Conservation (phyloP, 1,140 invertebrate genomes). For the Thaumetopoea pityocampa region DNA sequence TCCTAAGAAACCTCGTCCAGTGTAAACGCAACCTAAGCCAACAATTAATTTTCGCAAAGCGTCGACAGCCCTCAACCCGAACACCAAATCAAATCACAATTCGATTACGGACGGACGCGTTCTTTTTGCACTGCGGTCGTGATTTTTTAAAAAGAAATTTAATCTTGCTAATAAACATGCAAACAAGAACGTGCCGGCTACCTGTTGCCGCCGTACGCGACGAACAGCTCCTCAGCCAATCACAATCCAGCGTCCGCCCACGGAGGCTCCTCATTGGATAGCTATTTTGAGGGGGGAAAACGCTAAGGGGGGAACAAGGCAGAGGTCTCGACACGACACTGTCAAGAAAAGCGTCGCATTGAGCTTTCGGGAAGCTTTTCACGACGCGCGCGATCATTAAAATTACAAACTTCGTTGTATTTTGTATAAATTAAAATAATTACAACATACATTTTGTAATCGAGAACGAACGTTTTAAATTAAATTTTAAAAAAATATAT, state of each 20-base stretch:
- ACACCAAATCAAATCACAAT: constrained; percentile 44
- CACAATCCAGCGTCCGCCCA: constrained; percentile 56
- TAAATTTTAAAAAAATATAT: background rate
- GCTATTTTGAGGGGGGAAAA: constrained; percentile 31
- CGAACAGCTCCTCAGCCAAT: constrained; percentile 51
- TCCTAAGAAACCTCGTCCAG: too few relatives aligned
- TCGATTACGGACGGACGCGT: constrained; percentile 35
- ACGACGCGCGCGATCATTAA: constrained; percentile 41
- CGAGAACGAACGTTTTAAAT: constrained; percentile 1
- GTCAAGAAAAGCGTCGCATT: constrained; percentile 68
- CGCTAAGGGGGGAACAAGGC: constrained; percentile 32
- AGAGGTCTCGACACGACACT: constrained; percentile 49
- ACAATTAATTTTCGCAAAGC: constrained; percentile 19
- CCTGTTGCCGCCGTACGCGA: constrained; percentile 59
- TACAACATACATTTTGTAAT: background rate
- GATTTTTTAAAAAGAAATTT: constrained; percentile 67
- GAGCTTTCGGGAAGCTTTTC: constrained; percentile 68
- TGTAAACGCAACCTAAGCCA: constrained; percentile 8
- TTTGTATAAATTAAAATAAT: constrained; percentile 10
- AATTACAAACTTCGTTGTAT: constrained; percentile 7
- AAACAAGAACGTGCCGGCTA: constrained; percentile 63
- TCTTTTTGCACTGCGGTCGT: constrained; percentile 39
- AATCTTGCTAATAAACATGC: constrained; percentile 73
- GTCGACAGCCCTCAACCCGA: constrained; percentile 18
- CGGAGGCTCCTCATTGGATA: constrained; percentile 48